Percentiles rank a stretch among this genome's conserved stretches.
These are phyloP conservation scores for Steinernema khuongi DNA, from an alignment of 1,140 invertebrate genomes.

Conservation along the genomic window DNA sequence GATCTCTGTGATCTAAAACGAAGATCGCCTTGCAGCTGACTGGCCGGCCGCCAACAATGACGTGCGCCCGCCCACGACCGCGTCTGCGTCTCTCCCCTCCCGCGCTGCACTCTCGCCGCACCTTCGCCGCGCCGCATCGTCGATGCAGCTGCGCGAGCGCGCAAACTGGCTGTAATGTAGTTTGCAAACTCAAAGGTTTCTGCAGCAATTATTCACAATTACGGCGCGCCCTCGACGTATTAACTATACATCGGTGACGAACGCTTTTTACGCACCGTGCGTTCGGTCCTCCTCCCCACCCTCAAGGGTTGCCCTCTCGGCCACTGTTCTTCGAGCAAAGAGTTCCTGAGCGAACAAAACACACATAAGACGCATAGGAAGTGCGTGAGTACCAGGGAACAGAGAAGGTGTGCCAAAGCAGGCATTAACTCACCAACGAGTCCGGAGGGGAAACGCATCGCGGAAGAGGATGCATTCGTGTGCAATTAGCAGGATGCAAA, in stretches of 20 bases:
- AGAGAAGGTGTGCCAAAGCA: too few relatives aligned
- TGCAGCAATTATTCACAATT: slow-evolving; percentile 10
- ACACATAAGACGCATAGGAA: too few relatives aligned
- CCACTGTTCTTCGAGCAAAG: too few relatives aligned
- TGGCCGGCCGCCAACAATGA: slow-evolving; percentile 12
- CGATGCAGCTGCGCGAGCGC: slow-evolving; percentile 8
- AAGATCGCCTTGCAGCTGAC: slow-evolving; percentile 16
- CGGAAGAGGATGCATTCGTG: too few relatives aligned
- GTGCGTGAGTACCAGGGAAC: too few relatives aligned
- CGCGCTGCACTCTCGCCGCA: slow-evolving; percentile 3
- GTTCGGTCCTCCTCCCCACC: too few relatives aligned
- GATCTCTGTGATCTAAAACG: slow-evolving; percentile 16
- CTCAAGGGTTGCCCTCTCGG: too few relatives aligned
- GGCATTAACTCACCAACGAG: too few relatives aligned
- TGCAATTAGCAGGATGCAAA: too few relatives aligned
- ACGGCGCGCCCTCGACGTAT: slow-evolving; percentile 5
- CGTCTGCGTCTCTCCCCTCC: slow-evolving; percentile 10
- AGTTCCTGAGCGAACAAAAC: too few relatives aligned
- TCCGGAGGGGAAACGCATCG: too few relatives aligned
- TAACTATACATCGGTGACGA: not conserved
- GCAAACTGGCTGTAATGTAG: slow-evolving; percentile 16
- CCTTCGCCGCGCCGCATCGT: not conserved
- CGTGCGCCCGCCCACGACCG: slow-evolving; percentile 10
- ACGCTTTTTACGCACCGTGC: not conserved
- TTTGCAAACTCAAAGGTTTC: slow-evolving; percentile 11